A percentile compares a stretch with the other conserved stretches of the same genome.
Evolutionary conservation across 1,140 invertebrate genomes (phyloP).

Genomic region (Tachypleus tridentatus): DNA sequence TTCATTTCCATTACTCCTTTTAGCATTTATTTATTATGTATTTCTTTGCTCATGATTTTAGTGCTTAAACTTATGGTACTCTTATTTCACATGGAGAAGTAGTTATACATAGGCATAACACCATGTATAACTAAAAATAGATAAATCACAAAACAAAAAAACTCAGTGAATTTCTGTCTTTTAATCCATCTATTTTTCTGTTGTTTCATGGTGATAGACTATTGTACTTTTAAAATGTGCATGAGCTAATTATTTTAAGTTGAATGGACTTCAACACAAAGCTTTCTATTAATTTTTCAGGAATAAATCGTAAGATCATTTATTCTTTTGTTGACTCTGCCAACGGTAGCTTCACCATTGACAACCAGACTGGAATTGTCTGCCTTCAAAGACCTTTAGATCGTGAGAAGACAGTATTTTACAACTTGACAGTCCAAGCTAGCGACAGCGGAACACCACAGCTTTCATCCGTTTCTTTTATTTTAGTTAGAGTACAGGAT

Average conservation of each 20-base stretch:
- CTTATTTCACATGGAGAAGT: no score
- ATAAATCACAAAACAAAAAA: no score
- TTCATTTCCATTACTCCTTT: no score
- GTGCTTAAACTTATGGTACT: no score
- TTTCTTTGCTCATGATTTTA: no score
- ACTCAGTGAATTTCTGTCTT: no score
- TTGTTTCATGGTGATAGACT: no score
- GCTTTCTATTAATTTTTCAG: slow-evolving; percentile 29
- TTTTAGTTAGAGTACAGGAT: slow-evolving; percentile 59
- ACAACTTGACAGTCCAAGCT: slow-evolving; percentile 71
- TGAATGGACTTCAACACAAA: neutral
- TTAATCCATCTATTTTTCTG: no score
- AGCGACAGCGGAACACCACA: slow-evolving; percentile 60
- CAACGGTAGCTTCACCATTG: slow-evolving; percentile 50
- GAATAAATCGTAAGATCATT: slow-evolving; percentile 68
- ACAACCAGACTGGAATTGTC: slow-evolving; percentile 64
- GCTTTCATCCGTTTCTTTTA: slow-evolving; percentile 41
- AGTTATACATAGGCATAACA: no score
- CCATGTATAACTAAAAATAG: no score
- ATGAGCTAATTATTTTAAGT: slow-evolving; percentile 1
- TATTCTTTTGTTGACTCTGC: slow-evolving; percentile 64
- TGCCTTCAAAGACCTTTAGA: slow-evolving; percentile 69
- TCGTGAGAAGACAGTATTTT: slow-evolving; percentile 67
- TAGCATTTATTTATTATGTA: no score
- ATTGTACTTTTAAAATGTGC: no score